Conservation (phyloP, 2,888 invertebrate genomes). For the Tridacna gigas region DNA sequence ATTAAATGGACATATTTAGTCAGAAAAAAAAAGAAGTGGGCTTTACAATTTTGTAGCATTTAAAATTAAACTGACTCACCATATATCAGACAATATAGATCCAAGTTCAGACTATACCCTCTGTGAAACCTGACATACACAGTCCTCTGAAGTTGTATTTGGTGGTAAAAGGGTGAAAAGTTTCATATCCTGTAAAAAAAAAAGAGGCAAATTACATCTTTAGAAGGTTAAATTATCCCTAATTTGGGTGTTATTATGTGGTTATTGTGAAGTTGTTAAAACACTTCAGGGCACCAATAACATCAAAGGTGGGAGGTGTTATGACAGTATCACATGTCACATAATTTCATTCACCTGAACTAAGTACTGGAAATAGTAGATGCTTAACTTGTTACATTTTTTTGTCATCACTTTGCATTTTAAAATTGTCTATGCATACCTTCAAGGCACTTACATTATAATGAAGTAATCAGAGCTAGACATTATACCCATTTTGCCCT, state of each 20-base stretch:
- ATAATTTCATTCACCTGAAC: constrained; percentile 18
- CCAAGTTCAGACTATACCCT: too few species aligned
- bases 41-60: too few species aligned
- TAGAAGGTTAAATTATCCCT: constrained; percentile 1
- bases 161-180: too few species aligned
- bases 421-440: not conserved
- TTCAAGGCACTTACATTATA: not conserved
- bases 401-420: too few species aligned
- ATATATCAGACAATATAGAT: too few species aligned
- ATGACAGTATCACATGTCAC: not conserved
- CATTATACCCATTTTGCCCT: not conserved
- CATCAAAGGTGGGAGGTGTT: constrained; percentile 20
- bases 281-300: constrained; percentile 20
- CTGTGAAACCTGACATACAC: too few species aligned
- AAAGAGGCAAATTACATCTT: not conserved
- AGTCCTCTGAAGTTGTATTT: too few species aligned
- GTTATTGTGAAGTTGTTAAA: constrained; percentile 16
- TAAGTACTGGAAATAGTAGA: not conserved
- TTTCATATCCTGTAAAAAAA: too few species aligned
- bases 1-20: too few species aligned
- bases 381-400: too few species aligned
- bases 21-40: too few species aligned
- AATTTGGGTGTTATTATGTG: constrained; percentile 16
- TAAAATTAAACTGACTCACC: too few species aligned
- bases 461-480: not conserved